These are phyloP conservation scores for Apamea anceps DNA, from an alignment of 2,888 invertebrate species.

Conservation along the genomic window DNA sequence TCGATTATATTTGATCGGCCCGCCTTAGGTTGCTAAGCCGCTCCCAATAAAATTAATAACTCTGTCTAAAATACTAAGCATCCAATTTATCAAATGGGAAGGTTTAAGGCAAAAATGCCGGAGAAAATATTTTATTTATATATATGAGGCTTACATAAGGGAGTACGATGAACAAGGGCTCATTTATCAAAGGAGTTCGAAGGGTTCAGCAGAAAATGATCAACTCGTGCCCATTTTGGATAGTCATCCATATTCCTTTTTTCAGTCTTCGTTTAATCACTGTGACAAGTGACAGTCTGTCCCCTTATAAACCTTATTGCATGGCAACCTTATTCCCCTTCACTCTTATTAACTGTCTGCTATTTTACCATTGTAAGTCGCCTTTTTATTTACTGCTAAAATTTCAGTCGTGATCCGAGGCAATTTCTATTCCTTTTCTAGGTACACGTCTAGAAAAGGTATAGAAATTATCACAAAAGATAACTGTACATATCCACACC, in stretches of 20 bases:
- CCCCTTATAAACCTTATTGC: not conserved
- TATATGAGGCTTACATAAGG: conserved; percentile 17
- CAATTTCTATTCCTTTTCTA: too few relatives aligned
- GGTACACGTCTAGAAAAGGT: not conserved
- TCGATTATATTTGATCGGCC: not conserved
- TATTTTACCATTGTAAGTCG: not conserved
- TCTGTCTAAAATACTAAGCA: conserved; percentile 52
- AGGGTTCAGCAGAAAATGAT: conserved; percentile 53
- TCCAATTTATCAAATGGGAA: conserved; percentile 50
- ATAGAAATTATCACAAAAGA: not conserved
- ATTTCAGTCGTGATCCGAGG: not conserved
- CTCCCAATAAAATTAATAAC: conserved; percentile 51
- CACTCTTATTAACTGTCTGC: conserved; percentile 8
- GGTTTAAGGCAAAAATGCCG: conserved; percentile 16
- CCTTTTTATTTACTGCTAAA: not conserved
- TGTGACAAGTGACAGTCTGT: conserved; percentile 33
- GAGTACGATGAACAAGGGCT: conserved; percentile 43
- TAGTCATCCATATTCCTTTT: conserved; percentile 43
- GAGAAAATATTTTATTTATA: conserved; percentile 36
- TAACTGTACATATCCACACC: not conserved
- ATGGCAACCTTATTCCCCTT: conserved; percentile 1
- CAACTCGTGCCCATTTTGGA: conserved; percentile 36
- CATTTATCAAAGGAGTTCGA: conserved; percentile 56
- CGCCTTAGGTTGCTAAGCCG: conserved; percentile 2
- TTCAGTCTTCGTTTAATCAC: conserved; percentile 52